Evolutionary conservation across 2,113 vertebrate species (phyloP).

Genomic region (Siniperca knerii): DNA sequence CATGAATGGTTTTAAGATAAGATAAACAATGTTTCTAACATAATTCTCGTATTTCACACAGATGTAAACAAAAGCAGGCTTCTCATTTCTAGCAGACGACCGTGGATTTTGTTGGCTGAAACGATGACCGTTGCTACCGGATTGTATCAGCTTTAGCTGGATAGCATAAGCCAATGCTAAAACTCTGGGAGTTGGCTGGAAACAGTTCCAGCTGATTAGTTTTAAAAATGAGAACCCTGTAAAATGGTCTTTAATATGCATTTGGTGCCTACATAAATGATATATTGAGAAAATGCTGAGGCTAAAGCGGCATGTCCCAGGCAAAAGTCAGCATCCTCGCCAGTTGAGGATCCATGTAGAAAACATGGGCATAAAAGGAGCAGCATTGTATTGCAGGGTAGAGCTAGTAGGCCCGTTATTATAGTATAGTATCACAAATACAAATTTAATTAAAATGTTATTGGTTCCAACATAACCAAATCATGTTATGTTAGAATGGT

Average conservation of each 20-base stretch:
- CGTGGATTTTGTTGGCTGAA: too few relatives aligned
- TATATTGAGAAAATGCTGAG: neutral
- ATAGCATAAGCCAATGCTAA: too few relatives aligned
- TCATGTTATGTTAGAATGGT: neutral
- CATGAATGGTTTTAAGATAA: too few relatives aligned
- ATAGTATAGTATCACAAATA: neutral
- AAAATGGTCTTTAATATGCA: neutral
- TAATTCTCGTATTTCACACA: too few relatives aligned
- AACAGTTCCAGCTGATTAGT: too few relatives aligned
- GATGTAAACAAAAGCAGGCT: too few relatives aligned
- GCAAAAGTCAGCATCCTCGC: neutral
- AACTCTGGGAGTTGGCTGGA: too few relatives aligned
- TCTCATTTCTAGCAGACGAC: too few relatives aligned
- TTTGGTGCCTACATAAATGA: neutral
- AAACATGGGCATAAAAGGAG: neutral
- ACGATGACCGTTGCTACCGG: too few relatives aligned
- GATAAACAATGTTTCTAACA: too few relatives aligned
- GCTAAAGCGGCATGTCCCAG: neutral
- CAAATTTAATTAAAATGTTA: neutral
- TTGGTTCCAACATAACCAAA: neutral
- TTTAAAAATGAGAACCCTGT: too few relatives aligned
- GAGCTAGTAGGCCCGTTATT: neutral
- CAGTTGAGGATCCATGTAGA: neutral
- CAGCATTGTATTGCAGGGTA: neutral
- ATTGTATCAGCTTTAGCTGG: too few relatives aligned